Percentiles rank a stretch among this genome's conserved stretches.
Evolutionary conservation across 1,140 invertebrate species (phyloP).

Genomic region (Plectus sambesii): DNA sequence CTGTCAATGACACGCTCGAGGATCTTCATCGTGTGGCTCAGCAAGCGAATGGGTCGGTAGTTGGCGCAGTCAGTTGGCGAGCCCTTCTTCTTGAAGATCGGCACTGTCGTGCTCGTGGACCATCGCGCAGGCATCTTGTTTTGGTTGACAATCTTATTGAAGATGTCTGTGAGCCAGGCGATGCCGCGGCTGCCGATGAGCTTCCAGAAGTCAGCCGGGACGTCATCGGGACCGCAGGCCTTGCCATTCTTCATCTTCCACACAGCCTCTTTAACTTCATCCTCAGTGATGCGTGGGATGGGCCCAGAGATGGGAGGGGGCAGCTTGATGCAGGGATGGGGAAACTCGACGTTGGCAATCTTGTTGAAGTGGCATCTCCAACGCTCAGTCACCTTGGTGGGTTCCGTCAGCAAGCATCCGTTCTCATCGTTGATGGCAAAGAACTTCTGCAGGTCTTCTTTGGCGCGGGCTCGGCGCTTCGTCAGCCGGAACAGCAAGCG

Average conservation of each 20-base stretch:
- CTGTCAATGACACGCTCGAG: neutral
- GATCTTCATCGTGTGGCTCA: neutral
- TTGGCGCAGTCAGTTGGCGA: neutral
- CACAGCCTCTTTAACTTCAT: neutral
- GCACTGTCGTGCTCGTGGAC: neutral
- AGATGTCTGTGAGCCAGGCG: neutral
- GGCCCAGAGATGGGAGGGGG: neutral
- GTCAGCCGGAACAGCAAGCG: no score
- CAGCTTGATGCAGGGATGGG: neutral
- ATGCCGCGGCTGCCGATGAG: neutral
- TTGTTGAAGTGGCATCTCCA: no score
- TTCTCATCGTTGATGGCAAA: no score
- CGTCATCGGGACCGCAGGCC: neutral
- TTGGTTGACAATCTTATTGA: neutral
- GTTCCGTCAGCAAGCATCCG: no score
- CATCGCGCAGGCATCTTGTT: neutral
- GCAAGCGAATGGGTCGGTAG: neutral
- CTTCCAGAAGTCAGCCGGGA: neutral
- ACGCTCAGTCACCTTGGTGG: no score
- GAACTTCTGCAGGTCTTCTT: no score
- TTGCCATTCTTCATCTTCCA: neutral
- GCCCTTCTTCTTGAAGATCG: neutral
- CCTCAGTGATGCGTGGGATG: neutral
- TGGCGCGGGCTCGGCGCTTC: no score
- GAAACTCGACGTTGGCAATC: neutral